Conservation (phyloP, 37 sponge, comb jelly and placozoan genomes). For the Cladorhizidae sp. region DNA sequence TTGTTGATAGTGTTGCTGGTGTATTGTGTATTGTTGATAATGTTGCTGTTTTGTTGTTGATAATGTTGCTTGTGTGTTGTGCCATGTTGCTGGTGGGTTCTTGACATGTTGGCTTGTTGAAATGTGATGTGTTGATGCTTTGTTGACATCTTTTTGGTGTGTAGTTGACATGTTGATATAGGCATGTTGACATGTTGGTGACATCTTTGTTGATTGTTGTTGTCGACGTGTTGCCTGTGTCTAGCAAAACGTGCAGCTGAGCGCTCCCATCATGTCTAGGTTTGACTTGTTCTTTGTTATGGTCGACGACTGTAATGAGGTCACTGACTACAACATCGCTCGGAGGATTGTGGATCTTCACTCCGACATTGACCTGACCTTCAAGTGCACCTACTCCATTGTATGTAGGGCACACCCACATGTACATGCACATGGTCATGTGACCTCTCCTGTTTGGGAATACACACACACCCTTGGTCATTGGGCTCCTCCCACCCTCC, state of each 20-base stretch:
- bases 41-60: too few relatives aligned
- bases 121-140: too few relatives aligned
- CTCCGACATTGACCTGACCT: slow-evolving; percentile 48
- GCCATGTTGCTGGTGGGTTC: too few relatives aligned
- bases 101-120: too few relatives aligned
- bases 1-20: too few relatives aligned
- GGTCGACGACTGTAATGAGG: slow-evolving; percentile 98
- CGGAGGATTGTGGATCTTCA: slow-evolving; percentile 97
- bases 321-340: slow-evolving; percentile 98
- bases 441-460: neutral
- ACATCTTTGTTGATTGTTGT: neutral
- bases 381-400: slow-evolving; percentile 87
- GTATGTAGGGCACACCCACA: slow-evolving; percentile 34
- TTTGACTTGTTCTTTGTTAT: slow-evolving; percentile 99
- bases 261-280: slow-evolving; percentile 97
- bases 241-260: slow-evolving; percentile 93
- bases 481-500: neutral
- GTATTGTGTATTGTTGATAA: too few relatives aligned
- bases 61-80: too few relatives aligned
- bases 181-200: too few relatives aligned
- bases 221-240: neutral
- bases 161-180: too few relatives aligned
- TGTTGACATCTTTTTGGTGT: too few relatives aligned
- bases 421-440: neutral
- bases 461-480: neutral